Base-by-base conservation (phyloP, 2,113 vertebrate genomes). In the Labrus mixtus region DNA sequence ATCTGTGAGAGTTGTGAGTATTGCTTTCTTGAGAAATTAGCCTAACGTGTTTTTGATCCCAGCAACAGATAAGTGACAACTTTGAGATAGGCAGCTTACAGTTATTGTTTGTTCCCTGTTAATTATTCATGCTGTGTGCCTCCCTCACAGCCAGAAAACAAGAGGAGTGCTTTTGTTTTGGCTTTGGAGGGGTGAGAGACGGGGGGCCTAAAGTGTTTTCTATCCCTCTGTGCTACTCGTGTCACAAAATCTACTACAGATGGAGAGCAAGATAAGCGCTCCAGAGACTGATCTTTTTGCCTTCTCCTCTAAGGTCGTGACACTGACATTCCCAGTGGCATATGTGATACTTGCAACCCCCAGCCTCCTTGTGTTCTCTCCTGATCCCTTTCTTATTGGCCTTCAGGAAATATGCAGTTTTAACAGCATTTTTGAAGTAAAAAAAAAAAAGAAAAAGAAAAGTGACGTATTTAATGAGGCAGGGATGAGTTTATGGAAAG, bases 171-270 rank as follows among this genome's bases (percentile, higher is more conserved):
- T 79, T 84, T 91, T 90, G 85, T 88, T 88, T 72, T 8, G 37
- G 39, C 54, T 76, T 68, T 58, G 20, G 68, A 58, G 66, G 74
- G 65, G 20, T n/a, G 10, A 23, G 25, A 19, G 12, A 51, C 6
- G 43, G 67, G 67, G 71, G 65, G 56, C 53, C 66, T 82, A 77
- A 85, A 91, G 86, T 91, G 90, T 89, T 92, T 92, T 89, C 80
- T 86, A 77, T 55, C 83, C 86, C 88, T 83, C 82, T 68, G 68
- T 75, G 78, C 79, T 83, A 87, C 90, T 90, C 62, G 68, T 90
- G 92, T 91, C 91, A 92, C 87, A 73, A 87, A 92, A 93, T 91
- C 90, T 82, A 84, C 91, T 88, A 86, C 92, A 94, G 93, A 95
- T 95, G 91, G 88, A 84, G 81, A 78, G 78, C 81, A 37, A 87